A percentile compares a stretch with the other conserved stretches of the same genome.
Conservation (phyloP, 1,140 invertebrate genomes). For the Caenorhabditis tropicalis region DNA sequence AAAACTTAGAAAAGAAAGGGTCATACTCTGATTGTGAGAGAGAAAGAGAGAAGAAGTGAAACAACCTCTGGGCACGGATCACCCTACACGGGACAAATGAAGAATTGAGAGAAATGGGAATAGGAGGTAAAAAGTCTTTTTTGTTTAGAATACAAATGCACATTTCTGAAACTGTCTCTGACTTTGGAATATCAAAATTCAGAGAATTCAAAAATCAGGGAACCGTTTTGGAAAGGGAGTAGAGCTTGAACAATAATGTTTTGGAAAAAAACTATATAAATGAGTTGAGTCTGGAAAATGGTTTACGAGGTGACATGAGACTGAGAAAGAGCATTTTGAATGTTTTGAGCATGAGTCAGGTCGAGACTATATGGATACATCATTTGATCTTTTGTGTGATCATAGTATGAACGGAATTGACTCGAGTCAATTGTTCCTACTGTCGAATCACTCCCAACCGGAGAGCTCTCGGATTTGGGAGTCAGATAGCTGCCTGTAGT, state of each 20-base stretch:
- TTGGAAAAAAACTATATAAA: neutral
- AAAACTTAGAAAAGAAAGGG: neutral
- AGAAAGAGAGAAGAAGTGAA: neutral
- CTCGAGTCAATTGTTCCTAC: slow-evolving; percentile 6
- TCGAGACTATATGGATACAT: slow-evolving; percentile 33
- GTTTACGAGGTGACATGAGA: slow-evolving; percentile 15
- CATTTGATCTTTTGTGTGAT: slow-evolving; percentile 12
- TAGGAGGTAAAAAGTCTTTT: slow-evolving; percentile 4
- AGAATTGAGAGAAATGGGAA: slow-evolving; percentile 22
- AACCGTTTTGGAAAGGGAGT: slow-evolving; percentile 3
- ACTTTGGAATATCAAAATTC: neutral
- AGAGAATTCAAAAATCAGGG: neutral
- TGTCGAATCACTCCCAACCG: slow-evolving; percentile 12
- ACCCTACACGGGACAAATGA: slow-evolving; percentile 21
- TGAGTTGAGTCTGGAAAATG: neutral
- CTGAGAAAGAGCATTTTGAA: slow-evolving; percentile 36
- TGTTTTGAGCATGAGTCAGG: slow-evolving; percentile 29
- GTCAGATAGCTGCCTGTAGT: slow-evolving; percentile 6
- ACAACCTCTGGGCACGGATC: slow-evolving; percentile 37
- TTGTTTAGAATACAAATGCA: neutral
- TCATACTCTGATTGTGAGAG: neutral
- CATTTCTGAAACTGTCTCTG: slow-evolving; percentile 23
- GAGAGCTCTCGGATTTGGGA: slow-evolving; percentile 23
- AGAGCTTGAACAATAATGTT: neutral
- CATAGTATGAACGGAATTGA: slow-evolving; percentile 14